Evolutionary conservation across 2,797 vertebrate species (phyloP).

Genomic region (Remorina albescens): DNA sequence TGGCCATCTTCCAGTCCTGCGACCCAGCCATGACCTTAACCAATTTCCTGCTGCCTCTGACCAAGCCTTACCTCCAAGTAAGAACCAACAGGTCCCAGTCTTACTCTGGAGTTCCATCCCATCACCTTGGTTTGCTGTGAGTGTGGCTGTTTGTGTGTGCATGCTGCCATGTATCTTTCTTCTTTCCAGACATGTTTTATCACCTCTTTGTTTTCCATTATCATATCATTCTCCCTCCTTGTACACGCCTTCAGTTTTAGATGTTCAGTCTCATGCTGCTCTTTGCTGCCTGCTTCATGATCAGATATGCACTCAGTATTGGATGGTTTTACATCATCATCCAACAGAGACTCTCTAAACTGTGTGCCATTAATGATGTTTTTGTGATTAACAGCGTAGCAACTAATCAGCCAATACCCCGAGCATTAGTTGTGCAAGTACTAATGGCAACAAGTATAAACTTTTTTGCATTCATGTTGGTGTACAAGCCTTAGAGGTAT

Average conservation of each 20-base stretch:
- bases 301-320: background rate
- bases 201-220: slow-evolving; percentile 16
- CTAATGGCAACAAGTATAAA: too few species aligned
- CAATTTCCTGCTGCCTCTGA: slow-evolving; percentile 95
- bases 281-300: background rate
- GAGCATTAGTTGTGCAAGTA: too few species aligned
- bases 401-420: too few species aligned
- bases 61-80: slow-evolving; percentile 99
- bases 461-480: background rate
- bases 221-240: background rate
- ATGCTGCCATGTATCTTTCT: slow-evolving; percentile 35
- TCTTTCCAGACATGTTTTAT: slow-evolving; percentile 28
- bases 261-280: background rate
- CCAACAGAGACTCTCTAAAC: too few species aligned
- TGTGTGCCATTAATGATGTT: too few species aligned
- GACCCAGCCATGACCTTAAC: slow-evolving; percentile 90
- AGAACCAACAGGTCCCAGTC: slow-evolving; percentile 81
- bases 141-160: slow-evolving; percentile 38
- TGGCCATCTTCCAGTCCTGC: slow-evolving; percentile 94
- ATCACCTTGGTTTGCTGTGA: slow-evolving; percentile 17
- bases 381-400: too few species aligned
- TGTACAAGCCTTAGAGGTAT: background rate
- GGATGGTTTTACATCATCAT: background rate
- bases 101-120: slow-evolving; percentile 72
- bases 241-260: background rate